phyloP scores from a whole-genome alignment of 2,113 vertebrate genomes.

The Condylura cristata region DNA sequence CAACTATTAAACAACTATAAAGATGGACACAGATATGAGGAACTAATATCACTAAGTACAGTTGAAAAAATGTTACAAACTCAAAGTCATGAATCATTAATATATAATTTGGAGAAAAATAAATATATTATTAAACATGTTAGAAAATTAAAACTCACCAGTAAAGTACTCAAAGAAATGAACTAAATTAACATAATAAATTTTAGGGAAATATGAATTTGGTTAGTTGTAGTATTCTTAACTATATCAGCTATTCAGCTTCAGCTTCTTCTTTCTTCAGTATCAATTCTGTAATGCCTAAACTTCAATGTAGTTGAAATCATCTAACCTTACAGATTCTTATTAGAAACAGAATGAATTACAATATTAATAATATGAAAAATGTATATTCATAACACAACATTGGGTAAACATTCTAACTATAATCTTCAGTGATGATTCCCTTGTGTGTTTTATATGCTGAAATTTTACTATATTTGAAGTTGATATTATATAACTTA shows the following conservation, averaged over 20 bases:
- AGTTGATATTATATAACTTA: not conserved
- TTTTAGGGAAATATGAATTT: not conserved
- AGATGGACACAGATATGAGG: not conserved
- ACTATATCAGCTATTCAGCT: not conserved
- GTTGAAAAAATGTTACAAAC: not conserved
- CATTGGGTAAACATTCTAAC: not conserved
- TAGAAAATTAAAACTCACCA: not conserved
- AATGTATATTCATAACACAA: not conserved
- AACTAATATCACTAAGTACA: not conserved
- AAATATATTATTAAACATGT: not conserved
- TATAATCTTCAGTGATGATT: not conserved
- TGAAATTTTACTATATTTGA: slow-evolving; percentile 20
- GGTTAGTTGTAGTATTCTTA: not conserved
- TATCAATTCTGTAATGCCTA: not conserved
- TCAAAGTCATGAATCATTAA: not conserved
- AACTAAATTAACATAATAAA: not conserved
- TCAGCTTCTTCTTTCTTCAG: not conserved
- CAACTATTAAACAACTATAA: not conserved
- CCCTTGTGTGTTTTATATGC: not conserved
- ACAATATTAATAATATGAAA: not conserved
- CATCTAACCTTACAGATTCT: not conserved
- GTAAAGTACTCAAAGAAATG: not conserved
- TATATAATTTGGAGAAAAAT: not conserved
- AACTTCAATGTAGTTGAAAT: not conserved
- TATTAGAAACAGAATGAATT: not conserved